Conservation (phyloP, 2,113 vertebrate species). For the Nipponia nippon region DNA sequence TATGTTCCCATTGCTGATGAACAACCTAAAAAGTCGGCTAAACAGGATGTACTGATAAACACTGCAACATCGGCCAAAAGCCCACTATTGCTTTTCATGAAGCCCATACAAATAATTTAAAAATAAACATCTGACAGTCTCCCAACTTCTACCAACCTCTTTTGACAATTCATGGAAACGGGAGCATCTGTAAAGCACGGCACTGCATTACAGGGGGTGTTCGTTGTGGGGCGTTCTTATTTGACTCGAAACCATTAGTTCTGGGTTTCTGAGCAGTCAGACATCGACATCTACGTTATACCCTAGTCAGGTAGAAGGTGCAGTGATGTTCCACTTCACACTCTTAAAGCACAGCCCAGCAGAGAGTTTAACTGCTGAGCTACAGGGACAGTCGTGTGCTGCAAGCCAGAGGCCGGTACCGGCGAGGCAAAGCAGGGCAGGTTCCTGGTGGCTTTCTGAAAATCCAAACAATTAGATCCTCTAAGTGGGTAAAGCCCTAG, state of each 20-base stretch:
- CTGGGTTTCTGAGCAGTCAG: neutral
- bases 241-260: neutral
- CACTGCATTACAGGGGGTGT: accelerated
- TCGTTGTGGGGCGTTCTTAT: neutral
- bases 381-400: accelerated
- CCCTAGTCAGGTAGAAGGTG: accelerated
- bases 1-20: neutral
- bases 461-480: neutral
- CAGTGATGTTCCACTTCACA: neutral
- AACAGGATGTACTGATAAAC: constrained; percentile 20
- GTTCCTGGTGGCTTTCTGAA: neutral
- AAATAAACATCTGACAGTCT: neutral
- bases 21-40: neutral
- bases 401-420: neutral
- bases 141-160: neutral
- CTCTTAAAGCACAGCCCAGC: neutral
- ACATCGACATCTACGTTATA: accelerated
- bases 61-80: neutral
- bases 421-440: neutral
- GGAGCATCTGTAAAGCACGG: neutral
- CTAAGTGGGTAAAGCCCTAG: neutral
- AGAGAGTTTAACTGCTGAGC: neutral
- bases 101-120: neutral
- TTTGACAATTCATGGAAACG: neutral
- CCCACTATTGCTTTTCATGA: neutral